Conservation (phyloP, 2,888 invertebrate genomes). For the Cataglyphis altisquamis region DNA sequence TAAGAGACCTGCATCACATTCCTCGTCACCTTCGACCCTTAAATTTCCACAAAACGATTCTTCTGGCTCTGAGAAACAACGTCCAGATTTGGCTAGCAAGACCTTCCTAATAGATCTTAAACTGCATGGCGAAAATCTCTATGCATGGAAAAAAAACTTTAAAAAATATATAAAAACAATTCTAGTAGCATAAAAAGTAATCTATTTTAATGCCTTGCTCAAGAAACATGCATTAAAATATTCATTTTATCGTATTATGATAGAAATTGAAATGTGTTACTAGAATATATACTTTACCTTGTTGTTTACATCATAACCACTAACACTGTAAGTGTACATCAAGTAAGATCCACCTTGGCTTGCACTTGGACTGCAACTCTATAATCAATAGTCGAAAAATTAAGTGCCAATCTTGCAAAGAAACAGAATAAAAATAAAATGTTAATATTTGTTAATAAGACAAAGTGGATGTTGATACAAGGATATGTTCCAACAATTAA, state of each 20-base stretch:
- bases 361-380: constrained; percentile 97
- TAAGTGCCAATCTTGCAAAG: not conserved
- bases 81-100: constrained; percentile 95
- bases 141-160: constrained; percentile 59
- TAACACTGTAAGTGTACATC: constrained; percentile 98
- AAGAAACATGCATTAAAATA: constrained; percentile 29
- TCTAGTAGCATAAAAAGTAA: not conserved
- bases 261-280: not conserved
- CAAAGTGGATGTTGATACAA: not conserved
- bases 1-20: constrained; percentile 97
- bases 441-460: not conserved
- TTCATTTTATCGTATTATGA: not conserved
- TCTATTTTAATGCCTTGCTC: not conserved
- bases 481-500: constrained; percentile 1
- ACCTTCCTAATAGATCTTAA: constrained; percentile 97
- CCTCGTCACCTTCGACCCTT: constrained; percentile 97
- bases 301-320: constrained; percentile 98
- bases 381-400: constrained; percentile 2
- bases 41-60: constrained; percentile 98
- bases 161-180: not conserved
- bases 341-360: constrained; percentile 97
- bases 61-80: constrained; percentile 97
- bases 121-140: constrained; percentile 98
- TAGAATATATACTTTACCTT: constrained; percentile 88
- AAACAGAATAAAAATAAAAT: constrained; percentile 14